Percentiles rank a stretch among this genome's conserved stretches.
Evolutionary conservation across 2,888 invertebrate species (phyloP).

Genomic region (Acleris holmiana): DNA sequence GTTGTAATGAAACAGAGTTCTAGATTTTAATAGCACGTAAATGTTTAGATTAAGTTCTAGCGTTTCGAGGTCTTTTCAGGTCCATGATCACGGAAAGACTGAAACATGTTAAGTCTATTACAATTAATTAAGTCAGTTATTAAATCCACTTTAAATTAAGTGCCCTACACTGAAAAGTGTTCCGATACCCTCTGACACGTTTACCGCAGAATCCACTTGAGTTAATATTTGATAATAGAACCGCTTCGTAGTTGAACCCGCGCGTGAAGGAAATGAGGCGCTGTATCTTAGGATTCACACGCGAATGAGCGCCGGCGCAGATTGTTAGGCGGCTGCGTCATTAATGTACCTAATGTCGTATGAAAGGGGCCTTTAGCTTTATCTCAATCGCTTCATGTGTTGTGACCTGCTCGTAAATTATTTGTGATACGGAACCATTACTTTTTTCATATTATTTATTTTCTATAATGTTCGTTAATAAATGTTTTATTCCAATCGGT

Average conservation of each 20-base stretch:
- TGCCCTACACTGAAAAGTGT: background rate
- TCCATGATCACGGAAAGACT: too few species aligned
- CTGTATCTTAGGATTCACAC: constrained; percentile 85
- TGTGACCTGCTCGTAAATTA: constrained; percentile 44
- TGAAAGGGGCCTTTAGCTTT: constrained; percentile 80
- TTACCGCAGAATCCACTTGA: constrained; percentile 32
- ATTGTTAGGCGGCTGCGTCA: constrained; percentile 82
- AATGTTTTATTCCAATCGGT: too few species aligned
- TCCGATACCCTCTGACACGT: background rate
- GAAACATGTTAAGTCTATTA: too few species aligned
- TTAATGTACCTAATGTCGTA: constrained; percentile 83
- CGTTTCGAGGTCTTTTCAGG: too few species aligned
- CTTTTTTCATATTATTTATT: too few species aligned
- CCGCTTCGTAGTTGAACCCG: constrained; percentile 53
- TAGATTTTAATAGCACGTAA: too few species aligned
- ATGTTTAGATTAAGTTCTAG: too few species aligned
- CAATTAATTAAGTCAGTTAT: too few species aligned
- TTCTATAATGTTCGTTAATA: too few species aligned
- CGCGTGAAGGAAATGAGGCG: constrained; percentile 77
- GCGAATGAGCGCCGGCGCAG: constrained; percentile 74
- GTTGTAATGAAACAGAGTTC: too few species aligned
- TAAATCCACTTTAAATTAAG: too few species aligned
- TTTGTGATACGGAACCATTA: constrained; percentile 5
- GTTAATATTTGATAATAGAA: constrained; percentile 41
- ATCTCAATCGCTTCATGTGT: constrained; percentile 71